Evolutionary conservation across 92 coral and sea anemone genomes (phyloP).

Genomic region (Porites rus): DNA sequence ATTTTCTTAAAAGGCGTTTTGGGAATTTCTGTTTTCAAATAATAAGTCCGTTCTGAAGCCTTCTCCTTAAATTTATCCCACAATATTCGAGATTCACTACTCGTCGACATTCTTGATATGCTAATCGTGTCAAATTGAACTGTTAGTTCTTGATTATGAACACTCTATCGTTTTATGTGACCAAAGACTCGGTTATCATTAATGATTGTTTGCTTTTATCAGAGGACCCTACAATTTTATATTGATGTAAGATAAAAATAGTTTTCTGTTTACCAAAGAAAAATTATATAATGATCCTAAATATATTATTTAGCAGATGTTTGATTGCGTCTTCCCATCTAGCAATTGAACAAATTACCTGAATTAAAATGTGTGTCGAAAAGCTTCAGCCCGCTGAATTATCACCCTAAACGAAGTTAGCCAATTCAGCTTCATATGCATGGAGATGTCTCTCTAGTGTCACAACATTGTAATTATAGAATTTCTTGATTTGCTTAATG

Average conservation of each 20-base stretch:
- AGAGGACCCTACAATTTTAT: too few relatives aligned
- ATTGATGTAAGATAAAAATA: too few relatives aligned
- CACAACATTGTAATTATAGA: not conserved
- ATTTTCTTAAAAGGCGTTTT: not conserved
- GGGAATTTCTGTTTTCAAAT: conserved; percentile 6
- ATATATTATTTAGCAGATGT: too few relatives aligned
- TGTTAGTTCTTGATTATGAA: not conserved
- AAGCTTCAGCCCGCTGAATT: not conserved
- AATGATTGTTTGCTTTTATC: not conserved
- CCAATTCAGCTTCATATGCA: not conserved
- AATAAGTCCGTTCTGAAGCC: not conserved
- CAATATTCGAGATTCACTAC: not conserved
- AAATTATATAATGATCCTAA: too few relatives aligned
- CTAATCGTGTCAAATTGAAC: conserved; percentile 20
- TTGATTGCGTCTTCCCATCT: too few relatives aligned
- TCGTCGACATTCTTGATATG: not conserved
- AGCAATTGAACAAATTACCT: not conserved
- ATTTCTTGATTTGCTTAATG: not conserved
- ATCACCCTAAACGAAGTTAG: not conserved
- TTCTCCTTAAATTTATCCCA: not conserved
- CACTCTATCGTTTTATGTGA: conserved; percentile 11
- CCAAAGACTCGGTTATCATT: not conserved
- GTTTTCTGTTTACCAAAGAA: too few relatives aligned
- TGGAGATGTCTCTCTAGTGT: not conserved
- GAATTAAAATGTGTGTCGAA: not conserved